These are phyloP conservation scores for Eidolon dupreanum DNA, from an alignment of 2,797 vertebrate genomes.

Conservation along the genomic window DNA sequence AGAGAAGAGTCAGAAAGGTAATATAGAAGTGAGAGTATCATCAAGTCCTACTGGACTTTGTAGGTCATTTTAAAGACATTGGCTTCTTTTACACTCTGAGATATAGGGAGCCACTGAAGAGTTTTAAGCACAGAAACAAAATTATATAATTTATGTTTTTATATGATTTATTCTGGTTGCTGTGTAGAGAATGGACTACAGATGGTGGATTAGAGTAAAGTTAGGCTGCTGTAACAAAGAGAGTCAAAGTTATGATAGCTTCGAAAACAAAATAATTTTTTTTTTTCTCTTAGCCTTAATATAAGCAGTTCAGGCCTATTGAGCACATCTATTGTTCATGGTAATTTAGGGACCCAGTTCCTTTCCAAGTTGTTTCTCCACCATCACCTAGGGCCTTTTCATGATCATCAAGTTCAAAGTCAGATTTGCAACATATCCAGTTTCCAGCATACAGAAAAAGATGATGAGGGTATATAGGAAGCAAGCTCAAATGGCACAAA, in stretches of 20 bases:
- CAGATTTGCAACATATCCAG: background rate
- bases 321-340: background rate
- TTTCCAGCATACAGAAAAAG: background rate
- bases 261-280: slow-evolving; percentile 36
- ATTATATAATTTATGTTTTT: background rate
- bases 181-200: background rate
- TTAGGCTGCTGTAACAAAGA: background rate
- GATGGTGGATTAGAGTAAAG: background rate
- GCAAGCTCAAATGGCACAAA: slow-evolving; percentile 20
- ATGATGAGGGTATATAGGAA: background rate
- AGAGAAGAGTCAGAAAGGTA: background rate
- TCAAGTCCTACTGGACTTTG: background rate
- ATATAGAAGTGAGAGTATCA: background rate
- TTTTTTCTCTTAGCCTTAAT: background rate
- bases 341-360: background rate
- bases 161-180: background rate
- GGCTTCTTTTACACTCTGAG: background rate
- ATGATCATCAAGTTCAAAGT: background rate
- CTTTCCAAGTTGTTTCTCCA: background rate
- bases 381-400: background rate
- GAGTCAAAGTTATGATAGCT: background rate
- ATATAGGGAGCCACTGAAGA: background rate
- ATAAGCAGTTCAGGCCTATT: background rate
- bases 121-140: background rate
- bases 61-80: background rate